Conservation (phyloP, 2,888 invertebrate species). For the Pammene aurita region DNA sequence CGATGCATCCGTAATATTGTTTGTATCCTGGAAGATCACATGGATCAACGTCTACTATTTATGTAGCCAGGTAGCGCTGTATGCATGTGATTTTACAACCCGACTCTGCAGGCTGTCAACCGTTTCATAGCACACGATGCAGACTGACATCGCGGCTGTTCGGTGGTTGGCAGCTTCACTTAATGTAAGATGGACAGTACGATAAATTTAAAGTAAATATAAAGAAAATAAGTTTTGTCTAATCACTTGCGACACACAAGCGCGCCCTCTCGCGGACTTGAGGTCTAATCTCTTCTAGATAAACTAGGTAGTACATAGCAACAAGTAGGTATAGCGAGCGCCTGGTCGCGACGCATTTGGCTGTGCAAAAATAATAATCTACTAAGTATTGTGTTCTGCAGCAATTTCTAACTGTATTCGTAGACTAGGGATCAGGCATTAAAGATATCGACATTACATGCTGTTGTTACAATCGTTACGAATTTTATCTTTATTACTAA, state of each 20-base stretch:
- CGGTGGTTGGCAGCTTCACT: conserved; percentile 60
- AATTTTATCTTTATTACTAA: conserved; percentile 65
- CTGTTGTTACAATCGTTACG: conserved; percentile 62
- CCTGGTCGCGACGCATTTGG: conserved; percentile 66
- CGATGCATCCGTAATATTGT: conserved; percentile 46
- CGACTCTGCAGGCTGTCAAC: conserved; percentile 61
- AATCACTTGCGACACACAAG: conserved; percentile 82
- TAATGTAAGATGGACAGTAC: conserved; percentile 78
- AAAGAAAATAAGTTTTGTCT: conserved; percentile 62
- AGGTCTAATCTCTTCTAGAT: conserved; percentile 43
- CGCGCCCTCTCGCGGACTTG: conserved; percentile 56
- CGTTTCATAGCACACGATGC: conserved; percentile 55
- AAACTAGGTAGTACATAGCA: conserved; percentile 31
- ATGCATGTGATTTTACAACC: conserved; percentile 59
- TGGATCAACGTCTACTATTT: conserved; percentile 51
- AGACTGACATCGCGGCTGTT: conserved; percentile 53
- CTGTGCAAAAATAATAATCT: conserved; percentile 59
- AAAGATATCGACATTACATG: conserved; percentile 52
- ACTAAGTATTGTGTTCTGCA: conserved; percentile 51
- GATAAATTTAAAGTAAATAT: conserved; percentile 59
- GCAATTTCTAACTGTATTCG: conserved; percentile 59
- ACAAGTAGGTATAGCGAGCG: conserved; percentile 51
- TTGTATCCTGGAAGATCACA: conserved; percentile 55
- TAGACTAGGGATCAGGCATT: conserved; percentile 51
- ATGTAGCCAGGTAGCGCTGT: conserved; percentile 48